Conservation (phyloP, 1,140 invertebrate genomes). For the Drosophila bocqueti region DNA sequence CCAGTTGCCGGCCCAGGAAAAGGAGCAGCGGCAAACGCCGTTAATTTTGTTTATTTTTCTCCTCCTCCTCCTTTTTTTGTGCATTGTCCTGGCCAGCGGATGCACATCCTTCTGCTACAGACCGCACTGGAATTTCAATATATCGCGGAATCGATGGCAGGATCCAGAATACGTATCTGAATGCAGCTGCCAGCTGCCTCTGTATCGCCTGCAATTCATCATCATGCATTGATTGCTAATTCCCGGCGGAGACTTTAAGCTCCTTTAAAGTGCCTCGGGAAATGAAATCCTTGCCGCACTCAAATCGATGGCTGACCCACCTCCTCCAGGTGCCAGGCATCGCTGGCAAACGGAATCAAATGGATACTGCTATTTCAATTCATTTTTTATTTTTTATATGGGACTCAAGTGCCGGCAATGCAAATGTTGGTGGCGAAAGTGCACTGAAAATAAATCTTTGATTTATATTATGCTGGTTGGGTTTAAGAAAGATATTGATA, state of each 20-base stretch:
- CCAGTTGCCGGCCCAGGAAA: constrained; percentile 7
- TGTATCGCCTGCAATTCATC: constrained; percentile 36
- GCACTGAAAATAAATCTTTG: background rate
- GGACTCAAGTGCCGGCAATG: constrained; percentile 57
- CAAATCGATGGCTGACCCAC: constrained; percentile 44
- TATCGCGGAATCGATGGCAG: constrained; percentile 31
- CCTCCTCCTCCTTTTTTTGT: background rate
- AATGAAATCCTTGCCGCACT: constrained; percentile 33
- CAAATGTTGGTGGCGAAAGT: constrained; percentile 55
- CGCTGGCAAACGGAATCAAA: constrained; percentile 53
- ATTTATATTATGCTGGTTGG: background rate
- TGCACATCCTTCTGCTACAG: constrained; percentile 23
- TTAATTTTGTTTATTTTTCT: constrained; percentile 71
- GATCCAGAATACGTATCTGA: constrained; percentile 7
- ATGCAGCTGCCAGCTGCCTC: constrained; percentile 5
- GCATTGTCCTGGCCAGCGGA: constrained; percentile 5
- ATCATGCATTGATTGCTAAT: constrained; percentile 45
- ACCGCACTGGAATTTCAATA: constrained; percentile 38
- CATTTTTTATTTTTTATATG: constrained; percentile 66
- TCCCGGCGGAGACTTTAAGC: constrained; percentile 20
- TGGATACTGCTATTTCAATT: constrained; percentile 51
- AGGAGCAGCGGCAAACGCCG: constrained; percentile 44
- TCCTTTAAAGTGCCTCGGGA: constrained; percentile 40
- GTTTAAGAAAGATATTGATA: no score
- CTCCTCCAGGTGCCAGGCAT: constrained; percentile 22